Evolutionary conservation across 2,113 vertebrate genomes (phyloP).

Genomic region (Nothocercus julius): DNA sequence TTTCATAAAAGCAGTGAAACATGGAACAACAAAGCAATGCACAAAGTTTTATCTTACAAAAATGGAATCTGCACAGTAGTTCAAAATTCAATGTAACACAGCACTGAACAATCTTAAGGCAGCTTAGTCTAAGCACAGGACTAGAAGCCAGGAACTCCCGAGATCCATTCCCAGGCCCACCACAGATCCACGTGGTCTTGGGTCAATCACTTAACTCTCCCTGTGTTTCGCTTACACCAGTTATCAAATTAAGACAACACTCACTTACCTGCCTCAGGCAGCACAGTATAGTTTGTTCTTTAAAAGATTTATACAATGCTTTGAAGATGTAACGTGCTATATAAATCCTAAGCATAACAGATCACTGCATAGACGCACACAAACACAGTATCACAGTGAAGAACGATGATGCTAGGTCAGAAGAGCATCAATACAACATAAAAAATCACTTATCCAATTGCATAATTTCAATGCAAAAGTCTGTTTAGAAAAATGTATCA

Average conservation of each 20-base stretch:
- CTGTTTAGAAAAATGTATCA: constrained; percentile 1
- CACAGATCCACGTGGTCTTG: not conserved
- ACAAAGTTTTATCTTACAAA: constrained; percentile 75
- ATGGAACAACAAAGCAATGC: constrained; percentile 77
- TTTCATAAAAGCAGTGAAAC: constrained; percentile 82
- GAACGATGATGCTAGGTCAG: constrained; percentile 47
- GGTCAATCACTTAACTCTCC: not conserved
- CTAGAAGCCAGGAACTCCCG: constrained; percentile 45
- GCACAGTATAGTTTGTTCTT: not conserved
- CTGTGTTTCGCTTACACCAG: not conserved
- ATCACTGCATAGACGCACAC: constrained; percentile 59
- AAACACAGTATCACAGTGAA: constrained; percentile 59
- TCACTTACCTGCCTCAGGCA: constrained; percentile 57
- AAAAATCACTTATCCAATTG: constrained; percentile 67
- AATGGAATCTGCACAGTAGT: constrained; percentile 69
- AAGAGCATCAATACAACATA: constrained; percentile 60
- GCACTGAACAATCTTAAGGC: constrained; percentile 73
- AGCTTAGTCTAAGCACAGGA: constrained; percentile 67
- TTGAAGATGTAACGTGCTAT: constrained; percentile 51
- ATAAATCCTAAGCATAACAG: constrained; percentile 52
- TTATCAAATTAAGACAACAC: constrained; percentile 47
- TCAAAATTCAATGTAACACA: constrained; percentile 70
- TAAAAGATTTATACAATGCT: constrained; percentile 49
- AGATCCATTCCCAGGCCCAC: constrained; percentile 11
- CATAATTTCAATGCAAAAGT: constrained; percentile 46